Conservation (phyloP, 2,888 invertebrate species). For the Lamellibrachia satsuma region DNA sequence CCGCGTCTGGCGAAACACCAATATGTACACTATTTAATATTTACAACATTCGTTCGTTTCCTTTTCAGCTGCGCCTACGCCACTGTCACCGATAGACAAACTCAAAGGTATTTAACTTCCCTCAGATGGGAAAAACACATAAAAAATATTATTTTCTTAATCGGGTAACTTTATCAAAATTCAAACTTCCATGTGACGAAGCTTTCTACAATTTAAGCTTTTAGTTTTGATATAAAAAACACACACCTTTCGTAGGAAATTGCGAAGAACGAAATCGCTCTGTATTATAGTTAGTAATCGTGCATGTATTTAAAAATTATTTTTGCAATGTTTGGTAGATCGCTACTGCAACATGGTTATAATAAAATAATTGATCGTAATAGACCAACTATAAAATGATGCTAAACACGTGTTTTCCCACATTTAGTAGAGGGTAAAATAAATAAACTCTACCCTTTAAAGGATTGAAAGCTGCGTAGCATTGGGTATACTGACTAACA, state of each 20-base stretch:
- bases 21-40: slow-evolving; percentile 1
- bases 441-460: not conserved
- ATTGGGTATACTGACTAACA: not conserved
- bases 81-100: not conserved
- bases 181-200: not conserved
- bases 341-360: not conserved
- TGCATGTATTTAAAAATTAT: not conserved
- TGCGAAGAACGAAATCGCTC: no score
- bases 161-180: not conserved
- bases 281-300: no score
- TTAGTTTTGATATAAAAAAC: not conserved
- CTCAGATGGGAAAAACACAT: not conserved
- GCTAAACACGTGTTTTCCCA: not conserved
- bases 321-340: not conserved
- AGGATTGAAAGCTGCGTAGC: not conserved
- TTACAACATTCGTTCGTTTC: not conserved
- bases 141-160: not conserved
- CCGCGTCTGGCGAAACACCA: not conserved
- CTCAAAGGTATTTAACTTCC: not conserved
- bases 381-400: not conserved
- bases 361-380: not conserved
- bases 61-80: not conserved
- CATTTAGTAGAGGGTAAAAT: not conserved
- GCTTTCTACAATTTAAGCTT: not conserved
- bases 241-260: no score